These are phyloP conservation scores for Nebria brevicollis DNA, from an alignment of 2,888 invertebrate genomes.

Conservation along the genomic window DNA sequence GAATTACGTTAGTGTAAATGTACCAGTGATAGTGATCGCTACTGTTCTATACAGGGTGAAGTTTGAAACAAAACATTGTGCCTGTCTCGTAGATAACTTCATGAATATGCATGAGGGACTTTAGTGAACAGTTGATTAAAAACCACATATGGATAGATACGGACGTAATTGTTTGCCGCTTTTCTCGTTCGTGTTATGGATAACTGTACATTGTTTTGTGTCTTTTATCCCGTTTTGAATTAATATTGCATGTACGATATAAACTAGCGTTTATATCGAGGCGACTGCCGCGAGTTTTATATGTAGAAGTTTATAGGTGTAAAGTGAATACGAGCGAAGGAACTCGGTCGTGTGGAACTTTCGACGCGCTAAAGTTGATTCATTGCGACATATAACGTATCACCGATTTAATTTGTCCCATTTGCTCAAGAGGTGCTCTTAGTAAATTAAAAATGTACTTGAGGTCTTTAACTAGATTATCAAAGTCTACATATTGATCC, in stretches of 20 bases:
- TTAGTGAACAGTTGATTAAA: background rate
- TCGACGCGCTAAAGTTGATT: no score
- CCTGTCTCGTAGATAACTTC: slow-evolving; percentile 2
- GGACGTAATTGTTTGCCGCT: background rate
- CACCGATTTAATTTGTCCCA: no score
- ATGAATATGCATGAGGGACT: background rate
- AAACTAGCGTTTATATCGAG: background rate
- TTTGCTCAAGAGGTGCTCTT: no score
- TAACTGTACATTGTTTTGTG: background rate
- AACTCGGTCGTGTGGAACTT: no score
- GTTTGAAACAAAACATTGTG: slow-evolving; percentile 2
- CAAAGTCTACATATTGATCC: no score
- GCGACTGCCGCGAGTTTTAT: background rate
- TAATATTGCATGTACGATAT: no score
- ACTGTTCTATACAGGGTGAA: background rate
- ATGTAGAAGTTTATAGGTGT: background rate
- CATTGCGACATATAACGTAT: no score
- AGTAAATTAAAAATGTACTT: no score
- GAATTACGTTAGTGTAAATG: background rate
- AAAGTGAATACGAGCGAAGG: no score
- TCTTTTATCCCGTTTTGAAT: no score
- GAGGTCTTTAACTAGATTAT: no score
- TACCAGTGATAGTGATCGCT: slow-evolving; percentile 4
- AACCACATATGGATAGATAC: background rate
- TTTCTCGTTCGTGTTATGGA: background rate